phyloP scores from a whole-genome alignment of 1,140 invertebrate genomes.

The Schlechtendalia chinensis region DNA sequence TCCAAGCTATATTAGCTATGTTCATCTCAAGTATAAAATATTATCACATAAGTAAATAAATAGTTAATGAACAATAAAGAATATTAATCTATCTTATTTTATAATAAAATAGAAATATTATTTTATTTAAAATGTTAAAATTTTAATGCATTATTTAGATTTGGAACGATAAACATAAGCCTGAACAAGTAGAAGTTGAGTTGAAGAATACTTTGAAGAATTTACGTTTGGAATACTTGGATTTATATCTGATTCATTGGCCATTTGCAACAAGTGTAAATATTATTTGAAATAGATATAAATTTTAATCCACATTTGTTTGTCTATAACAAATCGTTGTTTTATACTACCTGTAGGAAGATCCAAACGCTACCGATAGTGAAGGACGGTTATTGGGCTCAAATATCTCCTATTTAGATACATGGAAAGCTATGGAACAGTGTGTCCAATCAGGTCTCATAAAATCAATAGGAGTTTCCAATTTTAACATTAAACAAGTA shows the following conservation, averaged over 20 bases:
- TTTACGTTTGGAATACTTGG: conserved; percentile 70
- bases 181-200: conserved; percentile 58
- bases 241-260: conserved; percentile 79
- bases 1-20: too few species aligned
- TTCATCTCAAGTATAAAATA: too few species aligned
- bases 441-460: conserved; percentile 67
- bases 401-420: conserved; percentile 65
- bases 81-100: too few species aligned
- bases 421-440: conserved; percentile 75
- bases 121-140: too few species aligned
- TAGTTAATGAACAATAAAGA: too few species aligned
- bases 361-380: conserved; percentile 54
- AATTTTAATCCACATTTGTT: not conserved
- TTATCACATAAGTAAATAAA: too few species aligned
- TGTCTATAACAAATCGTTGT: not conserved
- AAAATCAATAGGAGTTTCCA: conserved; percentile 83
- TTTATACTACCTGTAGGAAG: not conserved
- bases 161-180: conserved; percentile 61
- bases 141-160: too few species aligned
- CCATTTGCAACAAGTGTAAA: conserved; percentile 64
- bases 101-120: too few species aligned
- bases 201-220: conserved; percentile 64
- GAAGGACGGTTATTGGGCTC: conserved; percentile 56
- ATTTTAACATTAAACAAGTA: conserved; percentile 82
- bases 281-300: not conserved